Percentiles rank a stretch among this genome's conserved stretches.
Evolutionary conservation across 2,888 invertebrate genomes (phyloP).

Genomic region (Metacarcinus magister): DNA sequence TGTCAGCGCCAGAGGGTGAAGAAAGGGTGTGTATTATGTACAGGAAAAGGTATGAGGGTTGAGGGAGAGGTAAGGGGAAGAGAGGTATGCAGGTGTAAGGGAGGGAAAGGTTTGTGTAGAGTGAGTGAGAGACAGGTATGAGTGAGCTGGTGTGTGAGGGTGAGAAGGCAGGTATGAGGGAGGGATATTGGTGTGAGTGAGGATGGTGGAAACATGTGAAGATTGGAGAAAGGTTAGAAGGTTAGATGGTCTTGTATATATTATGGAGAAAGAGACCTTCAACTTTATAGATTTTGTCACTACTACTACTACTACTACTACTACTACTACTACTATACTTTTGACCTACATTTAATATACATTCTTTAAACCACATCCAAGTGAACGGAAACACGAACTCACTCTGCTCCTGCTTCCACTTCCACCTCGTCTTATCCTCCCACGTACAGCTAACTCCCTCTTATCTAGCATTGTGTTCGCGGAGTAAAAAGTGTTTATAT

Average conservation of each 20-base stretch:
- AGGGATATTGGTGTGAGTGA: neutral
- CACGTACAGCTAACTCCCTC: too few relatives aligned
- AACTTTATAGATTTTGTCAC: neutral
- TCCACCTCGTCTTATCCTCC: too few relatives aligned
- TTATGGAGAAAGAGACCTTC: neutral
- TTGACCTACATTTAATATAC: too few relatives aligned
- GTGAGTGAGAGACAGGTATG: neutral
- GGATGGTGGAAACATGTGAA: neutral
- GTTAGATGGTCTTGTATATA: neutral
- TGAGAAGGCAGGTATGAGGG: neutral
- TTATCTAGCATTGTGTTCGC: too few relatives aligned
- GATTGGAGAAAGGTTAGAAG: too few relatives aligned
- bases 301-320: neutral
- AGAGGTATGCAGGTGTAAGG: too few relatives aligned
- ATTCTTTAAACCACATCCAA: neutral
- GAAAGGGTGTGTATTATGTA: too few relatives aligned
- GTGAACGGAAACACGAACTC: neutral
- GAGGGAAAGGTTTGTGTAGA: too few relatives aligned
- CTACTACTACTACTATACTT: neutral
- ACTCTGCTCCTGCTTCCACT: neutral
- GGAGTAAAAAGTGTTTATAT: too few relatives aligned
- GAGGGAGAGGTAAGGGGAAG: too few relatives aligned
- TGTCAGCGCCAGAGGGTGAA: too few relatives aligned
- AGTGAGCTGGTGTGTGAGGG: neutral
- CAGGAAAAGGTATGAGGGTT: too few relatives aligned